These are phyloP conservation scores for Maccullochella peelii DNA, from an alignment of 2,113 vertebrate species.

Conservation along the genomic window DNA sequence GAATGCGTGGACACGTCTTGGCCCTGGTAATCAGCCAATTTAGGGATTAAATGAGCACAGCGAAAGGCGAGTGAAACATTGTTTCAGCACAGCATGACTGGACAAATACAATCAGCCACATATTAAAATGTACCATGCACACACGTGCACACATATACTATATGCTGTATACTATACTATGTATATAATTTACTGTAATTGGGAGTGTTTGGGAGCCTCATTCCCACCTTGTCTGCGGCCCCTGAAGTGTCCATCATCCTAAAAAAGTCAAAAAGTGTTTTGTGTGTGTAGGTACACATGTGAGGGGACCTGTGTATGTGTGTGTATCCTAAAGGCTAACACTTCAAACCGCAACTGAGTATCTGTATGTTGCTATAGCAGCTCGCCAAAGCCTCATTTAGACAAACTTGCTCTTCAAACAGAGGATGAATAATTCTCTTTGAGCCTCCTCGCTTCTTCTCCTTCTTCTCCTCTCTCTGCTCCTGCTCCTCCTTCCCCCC, in stretches of 20 bases:
- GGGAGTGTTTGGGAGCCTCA: background rate
- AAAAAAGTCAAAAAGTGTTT: constrained; percentile 4
- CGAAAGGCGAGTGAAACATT: constrained; percentile 50
- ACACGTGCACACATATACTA: background rate
- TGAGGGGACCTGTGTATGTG: background rate
- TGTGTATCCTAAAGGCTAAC: constrained; percentile 21
- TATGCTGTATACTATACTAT: no score
- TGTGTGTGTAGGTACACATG: background rate
- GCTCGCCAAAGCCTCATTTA: constrained; percentile 68
- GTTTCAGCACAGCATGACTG: constrained; percentile 55
- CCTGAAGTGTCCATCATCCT: constrained; percentile 19
- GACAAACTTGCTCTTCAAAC: constrained; percentile 85
- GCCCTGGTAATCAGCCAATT: constrained; percentile 59
- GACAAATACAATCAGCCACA: constrained; percentile 62
- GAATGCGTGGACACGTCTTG: constrained; percentile 37
- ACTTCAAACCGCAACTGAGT: background rate
- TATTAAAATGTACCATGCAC: constrained; percentile 16
- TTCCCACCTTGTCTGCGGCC: background rate
- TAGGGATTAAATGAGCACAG: constrained; percentile 57
- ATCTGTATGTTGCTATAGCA: constrained; percentile 57
- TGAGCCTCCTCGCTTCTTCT: constrained; percentile 73
- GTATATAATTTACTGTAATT: background rate
- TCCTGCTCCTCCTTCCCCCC: constrained; percentile 39
- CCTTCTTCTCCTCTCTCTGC: background rate
- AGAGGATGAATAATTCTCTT: constrained; percentile 90